These are phyloP conservation scores for Gallirallus australis DNA, from an alignment of 2,797 vertebrate genomes.

Conservation along the genomic window DNA sequence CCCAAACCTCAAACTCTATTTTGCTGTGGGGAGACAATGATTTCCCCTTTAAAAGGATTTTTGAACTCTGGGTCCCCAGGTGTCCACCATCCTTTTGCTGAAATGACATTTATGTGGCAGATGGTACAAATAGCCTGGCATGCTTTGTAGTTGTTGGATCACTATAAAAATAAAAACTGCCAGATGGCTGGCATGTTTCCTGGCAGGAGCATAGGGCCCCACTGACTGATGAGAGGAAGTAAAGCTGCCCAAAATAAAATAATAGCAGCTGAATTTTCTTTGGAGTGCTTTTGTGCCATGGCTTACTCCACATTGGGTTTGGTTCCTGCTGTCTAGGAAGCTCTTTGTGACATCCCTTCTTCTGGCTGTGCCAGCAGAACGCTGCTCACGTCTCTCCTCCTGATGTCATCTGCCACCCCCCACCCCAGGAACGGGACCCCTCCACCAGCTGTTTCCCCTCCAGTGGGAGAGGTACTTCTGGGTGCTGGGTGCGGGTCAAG, in stretches of 20 bases:
- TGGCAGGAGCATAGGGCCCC: conserved; percentile 23
- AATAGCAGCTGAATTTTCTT: not conserved
- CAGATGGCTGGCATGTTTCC: conserved; percentile 38
- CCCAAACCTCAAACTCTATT: not conserved
- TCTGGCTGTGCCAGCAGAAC: not conserved
- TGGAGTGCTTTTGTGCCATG: not conserved
- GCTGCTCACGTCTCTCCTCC: not conserved
- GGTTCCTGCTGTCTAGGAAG: not conserved
- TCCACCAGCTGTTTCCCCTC: not conserved
- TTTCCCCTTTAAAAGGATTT: not conserved
- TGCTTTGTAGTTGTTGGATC: conserved; percentile 13
- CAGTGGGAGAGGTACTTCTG: not conserved
- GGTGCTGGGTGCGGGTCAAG: not conserved
- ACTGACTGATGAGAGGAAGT: not conserved
- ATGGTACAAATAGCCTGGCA: conserved; percentile 66
- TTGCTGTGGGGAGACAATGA: not conserved
- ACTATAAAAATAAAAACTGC: not conserved
- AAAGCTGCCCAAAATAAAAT: conserved; percentile 14
- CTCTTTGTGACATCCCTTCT: not conserved
- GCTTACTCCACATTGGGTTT: not conserved
- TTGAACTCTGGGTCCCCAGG: conserved; percentile 26
- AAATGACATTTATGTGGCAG: conserved; percentile 50
- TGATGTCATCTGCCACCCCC: not conserved
- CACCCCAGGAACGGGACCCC: accelerated
- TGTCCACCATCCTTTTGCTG: conserved; percentile 26